Evolutionary conservation across 2,797 vertebrate genomes (phyloP), one percentile per base, ranked within the genome.

Genomic region (Gambusia yucatana): DNA sequence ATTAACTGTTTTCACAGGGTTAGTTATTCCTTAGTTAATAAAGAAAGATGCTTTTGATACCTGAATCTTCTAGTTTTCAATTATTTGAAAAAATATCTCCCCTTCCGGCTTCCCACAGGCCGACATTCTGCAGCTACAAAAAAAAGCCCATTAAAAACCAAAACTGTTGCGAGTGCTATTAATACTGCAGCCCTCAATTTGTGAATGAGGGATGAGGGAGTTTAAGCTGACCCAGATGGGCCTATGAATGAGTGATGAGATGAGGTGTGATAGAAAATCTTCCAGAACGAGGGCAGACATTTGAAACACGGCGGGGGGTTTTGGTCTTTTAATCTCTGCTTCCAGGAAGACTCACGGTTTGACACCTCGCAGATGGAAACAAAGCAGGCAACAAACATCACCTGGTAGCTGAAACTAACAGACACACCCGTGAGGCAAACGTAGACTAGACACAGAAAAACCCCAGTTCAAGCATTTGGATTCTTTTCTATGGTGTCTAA

Each of bases 121-220:
- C 76, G 80, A 83, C 79, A 80, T 73, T 77, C 82, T 39, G 82
- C 47, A 14, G 80, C 85, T 75, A 50, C 76, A 83, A 81, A 80
- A 33, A 33, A 79, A 84, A 84, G 82, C 90, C 88, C 91, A 92
- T 94, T 93, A 92, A 91, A 92, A 92, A 86, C 89, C 91, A 81
- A 89, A 87, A 87, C 84, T 80, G 86, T 87, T 90, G 83, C 76
- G 75, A 84, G 86, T 75, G 85, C 93, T 93, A 93, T 95, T 95
- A 94, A 94, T 93, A 94, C 93, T 94, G 91, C 90, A 94, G 89
- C 86, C 89, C 85, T 93, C 90, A 92, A 93, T 93, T 93, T 94
- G 85, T 93, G 93, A 94, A 94, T 91, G 91, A 92, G 90, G 77
- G 93, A 92, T 93, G 90, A 87, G 92, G 93, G 93, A 91, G 87